A percentile compares a stretch with the other conserved stretches of the same genome.
Conservation (phyloP, 2,797 vertebrate species). For the Pseudomugil gertrudae region DNA sequence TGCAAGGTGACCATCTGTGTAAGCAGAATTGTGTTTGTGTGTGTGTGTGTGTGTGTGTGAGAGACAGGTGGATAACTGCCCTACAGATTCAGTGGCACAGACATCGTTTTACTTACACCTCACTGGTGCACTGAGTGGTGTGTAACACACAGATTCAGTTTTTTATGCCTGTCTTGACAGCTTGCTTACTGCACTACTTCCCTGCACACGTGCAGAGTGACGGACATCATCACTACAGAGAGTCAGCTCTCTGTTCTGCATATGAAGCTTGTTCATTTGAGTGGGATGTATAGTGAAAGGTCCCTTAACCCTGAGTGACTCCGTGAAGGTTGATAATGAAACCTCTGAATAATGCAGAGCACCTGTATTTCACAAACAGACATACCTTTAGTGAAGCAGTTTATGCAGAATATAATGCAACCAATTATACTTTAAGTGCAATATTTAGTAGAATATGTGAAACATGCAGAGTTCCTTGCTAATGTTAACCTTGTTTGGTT, state of each 20-base stretch:
- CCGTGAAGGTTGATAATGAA: slow-evolving; percentile 35
- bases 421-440: background rate
- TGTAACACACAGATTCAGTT: slow-evolving; percentile 9
- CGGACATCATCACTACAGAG: slow-evolving; percentile 37
- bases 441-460: too few relatives aligned
- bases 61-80: slow-evolving; percentile 52
- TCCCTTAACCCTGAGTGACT: slow-evolving; percentile 34
- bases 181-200: slow-evolving; percentile 49
- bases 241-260: slow-evolving; percentile 45
- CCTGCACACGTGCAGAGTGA: slow-evolving; percentile 37
- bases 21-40: slow-evolving; percentile 14
- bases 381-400: background rate
- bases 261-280: slow-evolving; percentile 50
- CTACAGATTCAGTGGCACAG: slow-evolving; percentile 37
- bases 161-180: slow-evolving; percentile 35
- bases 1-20: slow-evolving; percentile 27
- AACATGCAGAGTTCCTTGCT: too few relatives aligned
- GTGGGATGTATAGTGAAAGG: slow-evolving; percentile 40
- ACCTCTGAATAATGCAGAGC: slow-evolving; percentile 12
- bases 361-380: background rate
- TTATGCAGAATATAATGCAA: background rate
- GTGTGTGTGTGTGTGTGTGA: slow-evolving; percentile 2
- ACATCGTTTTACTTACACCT: slow-evolving; percentile 50
- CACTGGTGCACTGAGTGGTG: slow-evolving; percentile 23
- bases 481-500: background rate